Evolutionary conservation across 1,140 invertebrate species (phyloP).

Genomic region (Maconellicoccus hirsutus): DNA sequence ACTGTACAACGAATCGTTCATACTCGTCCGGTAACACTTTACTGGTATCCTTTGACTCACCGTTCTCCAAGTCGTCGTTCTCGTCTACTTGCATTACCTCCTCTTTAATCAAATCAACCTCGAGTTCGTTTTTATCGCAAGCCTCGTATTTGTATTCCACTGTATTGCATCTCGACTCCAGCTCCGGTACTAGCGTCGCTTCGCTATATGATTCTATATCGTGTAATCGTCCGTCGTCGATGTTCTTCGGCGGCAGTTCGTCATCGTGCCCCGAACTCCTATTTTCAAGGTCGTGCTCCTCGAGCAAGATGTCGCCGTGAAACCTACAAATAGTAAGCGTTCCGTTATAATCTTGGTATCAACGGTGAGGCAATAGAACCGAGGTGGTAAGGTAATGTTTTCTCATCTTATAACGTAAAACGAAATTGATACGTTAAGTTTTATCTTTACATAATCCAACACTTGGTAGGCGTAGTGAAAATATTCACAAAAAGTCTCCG

Average conservation of each 20-base stretch:
- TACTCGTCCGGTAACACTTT: background rate
- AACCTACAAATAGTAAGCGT: too few relatives aligned
- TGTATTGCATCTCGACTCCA: too few relatives aligned
- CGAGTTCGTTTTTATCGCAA: background rate
- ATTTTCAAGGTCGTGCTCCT: too few relatives aligned
- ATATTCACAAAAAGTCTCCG: too few relatives aligned
- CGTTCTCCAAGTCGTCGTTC: background rate
- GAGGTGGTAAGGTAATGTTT: too few relatives aligned
- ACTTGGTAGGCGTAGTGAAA: too few relatives aligned
- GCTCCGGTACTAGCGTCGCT: background rate
- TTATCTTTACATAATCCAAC: too few relatives aligned
- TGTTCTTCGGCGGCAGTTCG: background rate
- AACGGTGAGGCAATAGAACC: too few relatives aligned
- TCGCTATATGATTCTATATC: background rate
- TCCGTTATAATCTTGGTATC: too few relatives aligned
- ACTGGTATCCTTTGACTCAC: background rate
- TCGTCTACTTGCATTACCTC: background rate
- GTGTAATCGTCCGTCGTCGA: background rate
- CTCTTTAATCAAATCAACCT: background rate
- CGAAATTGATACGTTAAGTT: too few relatives aligned
- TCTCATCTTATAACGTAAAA: too few relatives aligned
- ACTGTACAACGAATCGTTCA: background rate
- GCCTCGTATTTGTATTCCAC: background rate
- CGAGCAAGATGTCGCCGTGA: too few relatives aligned
- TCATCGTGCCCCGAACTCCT: background rate